These are phyloP conservation scores for Speoplatyrhinus poulsoni DNA, from an alignment of 2,113 vertebrate species.

Conservation along the genomic window DNA sequence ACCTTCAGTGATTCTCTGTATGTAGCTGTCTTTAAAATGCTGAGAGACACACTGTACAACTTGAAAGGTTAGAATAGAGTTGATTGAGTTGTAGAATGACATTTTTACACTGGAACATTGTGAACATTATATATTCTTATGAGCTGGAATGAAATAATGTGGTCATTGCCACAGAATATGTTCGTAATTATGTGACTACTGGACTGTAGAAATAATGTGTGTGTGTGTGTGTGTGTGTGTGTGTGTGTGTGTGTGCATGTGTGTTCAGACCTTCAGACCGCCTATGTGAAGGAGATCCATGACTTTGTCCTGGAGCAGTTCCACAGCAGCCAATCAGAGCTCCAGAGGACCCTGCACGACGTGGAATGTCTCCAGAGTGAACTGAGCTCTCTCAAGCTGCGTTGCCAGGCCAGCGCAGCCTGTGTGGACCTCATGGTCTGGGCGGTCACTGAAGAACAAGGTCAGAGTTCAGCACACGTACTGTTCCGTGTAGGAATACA, in stretches of 20 bases:
- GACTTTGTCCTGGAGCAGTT: constrained; percentile 98
- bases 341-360: constrained; percentile 95
- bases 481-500: neutral
- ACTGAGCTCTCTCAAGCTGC: constrained; percentile 90
- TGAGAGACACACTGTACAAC: constrained; percentile 92
- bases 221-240: neutral
- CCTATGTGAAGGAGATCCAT: constrained; percentile 94
- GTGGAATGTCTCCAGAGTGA: constrained; percentile 90
- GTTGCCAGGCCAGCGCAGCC: constrained; percentile 96
- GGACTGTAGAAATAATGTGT: neutral
- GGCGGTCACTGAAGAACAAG: constrained; percentile 97
- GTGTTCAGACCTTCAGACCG: constrained; percentile 85
- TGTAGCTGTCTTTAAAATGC: constrained; percentile 95
- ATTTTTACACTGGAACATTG: neutral
- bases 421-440: constrained; percentile 99
- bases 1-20: constrained; percentile 94
- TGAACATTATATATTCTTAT: neutral
- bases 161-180: neutral
- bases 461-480: constrained; percentile 59
- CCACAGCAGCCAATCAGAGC: constrained; percentile 93
- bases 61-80: constrained; percentile 82
- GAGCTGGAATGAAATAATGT: neutral
- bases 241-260: neutral
- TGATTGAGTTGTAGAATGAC: neutral
- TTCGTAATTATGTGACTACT: neutral